Percentiles rank a stretch among this genome's conserved stretches.
Evolutionary conservation across 2,888 invertebrate species (phyloP).

Genomic region (Horisme vitalbata): DNA sequence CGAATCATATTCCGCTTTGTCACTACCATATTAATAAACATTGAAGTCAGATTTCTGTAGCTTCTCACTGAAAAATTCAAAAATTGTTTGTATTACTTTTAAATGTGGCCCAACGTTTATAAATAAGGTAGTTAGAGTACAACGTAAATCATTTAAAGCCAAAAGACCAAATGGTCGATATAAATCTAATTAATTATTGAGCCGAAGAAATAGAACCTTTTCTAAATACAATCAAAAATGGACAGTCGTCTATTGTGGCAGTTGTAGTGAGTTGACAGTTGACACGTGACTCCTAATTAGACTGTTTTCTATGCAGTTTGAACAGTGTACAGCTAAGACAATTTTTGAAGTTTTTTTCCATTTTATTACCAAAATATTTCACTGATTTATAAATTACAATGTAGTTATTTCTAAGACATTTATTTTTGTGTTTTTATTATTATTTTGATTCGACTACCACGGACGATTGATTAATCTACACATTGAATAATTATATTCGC

Average conservation of each 20-base stretch:
- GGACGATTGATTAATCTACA: conserved; percentile 8
- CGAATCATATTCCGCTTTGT: conserved; percentile 46
- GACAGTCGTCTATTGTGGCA: conserved; percentile 59
- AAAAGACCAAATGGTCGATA: conserved; percentile 31
- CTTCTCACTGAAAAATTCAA: too few species aligned
- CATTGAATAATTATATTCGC: too few species aligned
- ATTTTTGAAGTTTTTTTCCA: conserved; percentile 9
- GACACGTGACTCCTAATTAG: conserved; percentile 3
- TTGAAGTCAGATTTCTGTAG: neutral
- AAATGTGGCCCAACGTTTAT: conserved; percentile 31
- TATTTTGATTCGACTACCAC: conserved; percentile 1
- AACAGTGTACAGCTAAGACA: neutral
- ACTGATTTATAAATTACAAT: neutral
- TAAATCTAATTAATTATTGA: conserved; percentile 38
- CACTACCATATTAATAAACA: conserved; percentile 18
- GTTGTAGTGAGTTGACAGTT: conserved; percentile 42
- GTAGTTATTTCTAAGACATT: neutral
- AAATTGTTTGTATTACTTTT: conserved; percentile 17
- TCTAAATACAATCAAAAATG: conserved; percentile 30
- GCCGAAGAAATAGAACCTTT: conserved; percentile 38
- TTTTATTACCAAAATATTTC: conserved; percentile 21
- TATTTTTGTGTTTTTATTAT: conserved; percentile 4
- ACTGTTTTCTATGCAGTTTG: conserved; percentile 6
- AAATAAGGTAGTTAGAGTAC: conserved; percentile 21
- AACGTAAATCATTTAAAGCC: conserved; percentile 52